Percentiles rank a stretch among this genome's conserved stretches.
phyloP scores from a whole-genome alignment of 2,888 invertebrate genomes.

The Plutella xylostella region DNA sequence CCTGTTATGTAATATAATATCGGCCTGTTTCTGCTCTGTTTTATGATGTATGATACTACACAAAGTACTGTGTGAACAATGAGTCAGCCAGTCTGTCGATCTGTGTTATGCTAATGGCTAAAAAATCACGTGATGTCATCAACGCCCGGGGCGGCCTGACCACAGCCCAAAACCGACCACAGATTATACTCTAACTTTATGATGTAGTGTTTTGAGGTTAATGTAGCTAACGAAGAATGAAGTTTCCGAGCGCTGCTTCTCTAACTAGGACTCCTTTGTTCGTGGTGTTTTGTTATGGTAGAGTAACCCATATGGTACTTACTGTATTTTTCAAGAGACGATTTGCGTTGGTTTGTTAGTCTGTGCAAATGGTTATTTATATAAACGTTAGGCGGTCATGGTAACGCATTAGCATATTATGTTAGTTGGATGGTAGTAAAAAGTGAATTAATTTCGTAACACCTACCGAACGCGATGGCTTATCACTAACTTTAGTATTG shows the following conservation, averaged over 20 bases:
- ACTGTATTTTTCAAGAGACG: not conserved
- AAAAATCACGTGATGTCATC: constrained; percentile 43
- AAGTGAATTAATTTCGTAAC: too few species aligned
- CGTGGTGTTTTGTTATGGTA: not conserved
- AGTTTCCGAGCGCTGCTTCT: too few species aligned
- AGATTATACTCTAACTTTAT: constrained; percentile 10
- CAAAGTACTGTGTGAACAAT: not conserved
- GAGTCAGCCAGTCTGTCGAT: not conserved
- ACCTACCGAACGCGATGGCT: too few species aligned
- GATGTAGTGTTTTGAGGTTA: constrained; percentile 15
- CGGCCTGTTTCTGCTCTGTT: not conserved
- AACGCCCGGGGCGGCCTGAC: constrained; percentile 23
- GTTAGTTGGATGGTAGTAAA: too few species aligned
- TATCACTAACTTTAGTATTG: too few species aligned
- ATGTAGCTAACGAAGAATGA: not conserved
- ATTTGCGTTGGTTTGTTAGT: too few species aligned
- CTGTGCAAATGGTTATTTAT: too few species aligned
- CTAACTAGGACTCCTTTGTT: not conserved
- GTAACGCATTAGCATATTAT: too few species aligned
- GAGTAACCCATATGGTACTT: not conserved
- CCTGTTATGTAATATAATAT: constrained; percentile 4
- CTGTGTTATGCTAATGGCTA: constrained; percentile 29
- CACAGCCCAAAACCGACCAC: constrained; percentile 23
- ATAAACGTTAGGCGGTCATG: too few species aligned
- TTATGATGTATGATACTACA: constrained; percentile 2